Conservation (phyloP, 1,140 invertebrate species). For the Hylyphantes graminicola region DNA sequence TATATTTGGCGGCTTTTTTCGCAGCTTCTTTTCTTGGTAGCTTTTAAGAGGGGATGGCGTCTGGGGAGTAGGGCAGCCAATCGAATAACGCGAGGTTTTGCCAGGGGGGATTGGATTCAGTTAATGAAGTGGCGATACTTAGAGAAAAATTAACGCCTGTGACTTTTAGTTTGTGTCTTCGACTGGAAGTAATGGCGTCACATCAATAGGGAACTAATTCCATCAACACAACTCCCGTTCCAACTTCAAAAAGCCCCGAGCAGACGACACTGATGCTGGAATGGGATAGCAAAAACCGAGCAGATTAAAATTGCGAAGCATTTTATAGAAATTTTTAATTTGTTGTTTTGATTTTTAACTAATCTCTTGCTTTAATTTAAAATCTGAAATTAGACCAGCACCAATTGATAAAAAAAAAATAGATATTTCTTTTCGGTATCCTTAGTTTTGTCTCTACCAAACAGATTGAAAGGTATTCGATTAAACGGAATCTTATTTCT, state of each 20-base stretch:
- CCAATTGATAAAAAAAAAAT: neutral
- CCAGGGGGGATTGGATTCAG: constrained; percentile 53
- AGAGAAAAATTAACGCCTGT: constrained; percentile 58
- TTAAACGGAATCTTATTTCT: too few relatives aligned
- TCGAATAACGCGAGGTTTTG: constrained; percentile 56
- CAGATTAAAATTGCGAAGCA: constrained; percentile 31
- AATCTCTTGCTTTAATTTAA: constrained; percentile 47
- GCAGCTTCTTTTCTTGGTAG: constrained; percentile 27
- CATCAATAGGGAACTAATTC: constrained; percentile 59
- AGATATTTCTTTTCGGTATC: neutral
- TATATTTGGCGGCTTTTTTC: constrained; percentile 47
- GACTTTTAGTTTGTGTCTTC: constrained; percentile 44
- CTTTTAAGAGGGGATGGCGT: constrained; percentile 14
- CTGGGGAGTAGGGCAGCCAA: constrained; percentile 12
- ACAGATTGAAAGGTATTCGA: too few relatives aligned
- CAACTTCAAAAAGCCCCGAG: constrained; percentile 55
- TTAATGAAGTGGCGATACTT: constrained; percentile 60
- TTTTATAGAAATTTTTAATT: constrained; percentile 36
- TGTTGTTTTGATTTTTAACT: constrained; percentile 35
- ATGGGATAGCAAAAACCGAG: neutral
- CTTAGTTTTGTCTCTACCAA: too few relatives aligned
- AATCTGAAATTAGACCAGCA: neutral
- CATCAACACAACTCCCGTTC: constrained; percentile 51
- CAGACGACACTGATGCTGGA: constrained; percentile 1
- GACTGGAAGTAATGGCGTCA: constrained; percentile 34